Evolutionary conservation across 1,140 invertebrate genomes (phyloP).

Genomic region (Drosophila pallidifrons): DNA sequence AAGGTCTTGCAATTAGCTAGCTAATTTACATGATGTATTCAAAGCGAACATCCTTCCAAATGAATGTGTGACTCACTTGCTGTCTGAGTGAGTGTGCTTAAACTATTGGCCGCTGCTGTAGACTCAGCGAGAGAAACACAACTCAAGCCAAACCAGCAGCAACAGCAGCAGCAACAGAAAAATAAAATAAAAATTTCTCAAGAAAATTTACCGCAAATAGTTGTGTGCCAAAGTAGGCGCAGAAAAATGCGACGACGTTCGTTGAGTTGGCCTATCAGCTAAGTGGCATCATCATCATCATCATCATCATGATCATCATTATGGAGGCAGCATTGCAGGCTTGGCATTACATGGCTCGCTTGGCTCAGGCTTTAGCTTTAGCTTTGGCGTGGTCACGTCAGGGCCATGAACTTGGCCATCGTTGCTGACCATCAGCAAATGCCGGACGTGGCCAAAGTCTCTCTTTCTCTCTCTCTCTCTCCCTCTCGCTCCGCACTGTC

Average conservation of each 20-base stretch:
- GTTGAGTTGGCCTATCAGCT: conserved; percentile 69
- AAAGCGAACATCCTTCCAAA: conserved; percentile 69
- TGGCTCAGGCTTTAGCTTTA: neutral
- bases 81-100: conserved; percentile 22
- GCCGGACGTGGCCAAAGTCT: conserved; percentile 44
- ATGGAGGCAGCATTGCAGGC: conserved; percentile 38
- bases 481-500: no score
- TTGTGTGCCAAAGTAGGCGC: conserved; percentile 73
- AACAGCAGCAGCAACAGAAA: neutral
- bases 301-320: conserved; percentile 47
- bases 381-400: conserved; percentile 72
- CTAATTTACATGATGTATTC: conserved; percentile 74
- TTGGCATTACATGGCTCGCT: conserved; percentile 40
- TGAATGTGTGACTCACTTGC: conserved; percentile 11
- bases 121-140: neutral
- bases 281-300: conserved; percentile 73
- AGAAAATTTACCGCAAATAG: conserved; percentile 70
- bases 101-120: conserved; percentile 41
- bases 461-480: no score
- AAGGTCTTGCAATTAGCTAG: conserved; percentile 63
- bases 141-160: conserved; percentile 21
- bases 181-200: conserved; percentile 54
- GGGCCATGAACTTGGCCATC: conserved; percentile 73
- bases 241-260: conserved; percentile 69
- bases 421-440: conserved; percentile 73